phyloP scores from a whole-genome alignment of 2,113 vertebrate genomes.

The Rhinoderma darwinii region DNA sequence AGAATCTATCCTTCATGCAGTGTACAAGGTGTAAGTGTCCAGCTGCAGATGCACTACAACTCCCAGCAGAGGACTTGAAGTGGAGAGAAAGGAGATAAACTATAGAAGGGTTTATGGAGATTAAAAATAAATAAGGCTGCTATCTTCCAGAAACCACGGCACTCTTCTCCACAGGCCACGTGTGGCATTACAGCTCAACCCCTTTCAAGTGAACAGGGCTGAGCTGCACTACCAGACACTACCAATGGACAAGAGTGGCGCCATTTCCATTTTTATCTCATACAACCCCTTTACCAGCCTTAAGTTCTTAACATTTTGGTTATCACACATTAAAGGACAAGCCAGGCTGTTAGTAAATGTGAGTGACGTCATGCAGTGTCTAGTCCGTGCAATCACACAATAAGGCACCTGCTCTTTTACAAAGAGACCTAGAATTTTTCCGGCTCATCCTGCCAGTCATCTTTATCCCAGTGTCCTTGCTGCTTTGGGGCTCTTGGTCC shows the following conservation, averaged over 20 bases:
- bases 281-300: not conserved
- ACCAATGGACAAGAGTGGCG: not conserved
- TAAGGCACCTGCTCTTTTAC: constrained; percentile 69
- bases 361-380: constrained; percentile 35
- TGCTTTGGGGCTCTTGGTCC: constrained; percentile 87
- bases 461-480: constrained; percentile 92
- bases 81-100: too few relatives aligned
- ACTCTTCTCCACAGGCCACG: not conserved
- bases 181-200: not conserved
- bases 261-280: not conserved
- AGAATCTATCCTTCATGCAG: not conserved
- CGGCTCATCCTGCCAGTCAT: constrained; percentile 84
- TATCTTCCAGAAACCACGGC: not conserved
- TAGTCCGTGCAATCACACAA: constrained; percentile 36
- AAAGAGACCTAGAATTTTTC: constrained; percentile 80
- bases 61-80: not conserved
- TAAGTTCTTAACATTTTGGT: not conserved
- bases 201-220: not conserved
- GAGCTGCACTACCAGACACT: not conserved
- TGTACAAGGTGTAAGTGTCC: not conserved
- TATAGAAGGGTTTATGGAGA: not conserved
- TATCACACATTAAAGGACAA: not conserved
- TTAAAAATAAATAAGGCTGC: not conserved
- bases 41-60: not conserved
- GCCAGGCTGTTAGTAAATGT: constrained; percentile 21